These are phyloP conservation scores for Drosophila prosaltans DNA, from an alignment of 1,140 invertebrate genomes.

Conservation along the genomic window DNA sequence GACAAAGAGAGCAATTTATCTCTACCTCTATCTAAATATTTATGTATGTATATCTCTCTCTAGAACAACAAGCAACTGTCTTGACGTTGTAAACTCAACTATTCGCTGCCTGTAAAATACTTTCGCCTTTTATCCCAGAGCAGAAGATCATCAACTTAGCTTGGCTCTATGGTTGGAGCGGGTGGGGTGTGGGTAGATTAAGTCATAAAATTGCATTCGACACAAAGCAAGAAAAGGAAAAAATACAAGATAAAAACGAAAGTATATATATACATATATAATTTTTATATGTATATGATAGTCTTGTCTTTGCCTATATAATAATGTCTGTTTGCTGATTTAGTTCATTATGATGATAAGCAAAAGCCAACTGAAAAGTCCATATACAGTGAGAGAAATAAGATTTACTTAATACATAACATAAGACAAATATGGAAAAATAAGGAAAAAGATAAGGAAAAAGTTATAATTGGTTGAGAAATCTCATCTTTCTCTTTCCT, in stretches of 20 bases:
- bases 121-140: conserved; percentile 22
- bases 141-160: neutral
- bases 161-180: neutral
- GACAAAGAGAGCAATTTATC: too few relatives aligned
- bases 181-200: neutral
- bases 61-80: neutral
- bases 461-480: too few relatives aligned
- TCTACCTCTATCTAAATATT: neutral
- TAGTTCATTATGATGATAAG: conserved; percentile 1
- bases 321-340: conserved; percentile 4
- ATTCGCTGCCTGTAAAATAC: neutral
- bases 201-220: conserved; percentile 17
- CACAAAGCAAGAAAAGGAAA: neutral
- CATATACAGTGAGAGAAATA: conserved; percentile 3
- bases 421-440: too few relatives aligned
- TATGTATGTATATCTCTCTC: too few relatives aligned
- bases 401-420: too few relatives aligned
- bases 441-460: too few relatives aligned
- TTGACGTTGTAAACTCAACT: conserved; percentile 14
- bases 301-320: conserved; percentile 4
- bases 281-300: neutral
- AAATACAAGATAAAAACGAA: conserved; percentile 11
- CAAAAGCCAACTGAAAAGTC: conserved; percentile 2
- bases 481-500: too few relatives aligned
- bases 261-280: conserved; percentile 2